Conservation (phyloP, 2,888 invertebrate genomes). For the Agonopterix heracliana region DNA sequence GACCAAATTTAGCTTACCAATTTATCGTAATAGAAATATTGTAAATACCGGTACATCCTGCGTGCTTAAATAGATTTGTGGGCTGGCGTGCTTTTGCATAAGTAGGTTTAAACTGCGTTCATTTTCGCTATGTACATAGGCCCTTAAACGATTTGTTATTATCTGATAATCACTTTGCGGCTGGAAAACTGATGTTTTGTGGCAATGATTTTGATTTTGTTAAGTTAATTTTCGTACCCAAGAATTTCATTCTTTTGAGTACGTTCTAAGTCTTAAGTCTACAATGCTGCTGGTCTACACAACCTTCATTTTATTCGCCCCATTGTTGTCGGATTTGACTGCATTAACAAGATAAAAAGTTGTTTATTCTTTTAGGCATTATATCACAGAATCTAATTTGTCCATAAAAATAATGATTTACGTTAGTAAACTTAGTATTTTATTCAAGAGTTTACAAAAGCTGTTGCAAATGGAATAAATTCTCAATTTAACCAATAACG, state of each 20-base stretch:
- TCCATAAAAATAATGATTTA: too few relatives aligned
- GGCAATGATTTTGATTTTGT: background rate
- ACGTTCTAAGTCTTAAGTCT: too few relatives aligned
- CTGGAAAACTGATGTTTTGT: conserved; percentile 13
- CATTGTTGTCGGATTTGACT: too few relatives aligned
- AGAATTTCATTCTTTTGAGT: too few relatives aligned
- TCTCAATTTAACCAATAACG: background rate
- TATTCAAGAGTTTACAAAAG: too few relatives aligned
- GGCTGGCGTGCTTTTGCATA: conserved; percentile 65
- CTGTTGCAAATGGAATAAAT: background rate
- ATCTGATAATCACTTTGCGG: conserved; percentile 41
- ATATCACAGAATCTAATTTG: too few relatives aligned
- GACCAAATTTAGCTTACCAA: conserved; percentile 66
- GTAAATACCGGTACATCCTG: conserved; percentile 64
- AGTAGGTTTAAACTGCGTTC: conserved; percentile 44
- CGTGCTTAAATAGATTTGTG: conserved; percentile 64
- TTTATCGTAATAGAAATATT: conserved; percentile 73
- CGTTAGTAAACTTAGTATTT: too few relatives aligned
- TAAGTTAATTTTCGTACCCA: background rate
- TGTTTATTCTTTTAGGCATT: too few relatives aligned
- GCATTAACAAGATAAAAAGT: too few relatives aligned
- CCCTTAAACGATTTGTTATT: conserved; percentile 51
- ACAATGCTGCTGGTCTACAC: too few relatives aligned
- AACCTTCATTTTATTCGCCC: too few relatives aligned
- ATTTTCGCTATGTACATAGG: conserved; percentile 50